Percentiles rank a stretch among this genome's conserved stretches.
These are phyloP conservation scores for Drosophila pseudotalamancana DNA, from an alignment of 2,888 invertebrate species.

Conservation along the genomic window DNA sequence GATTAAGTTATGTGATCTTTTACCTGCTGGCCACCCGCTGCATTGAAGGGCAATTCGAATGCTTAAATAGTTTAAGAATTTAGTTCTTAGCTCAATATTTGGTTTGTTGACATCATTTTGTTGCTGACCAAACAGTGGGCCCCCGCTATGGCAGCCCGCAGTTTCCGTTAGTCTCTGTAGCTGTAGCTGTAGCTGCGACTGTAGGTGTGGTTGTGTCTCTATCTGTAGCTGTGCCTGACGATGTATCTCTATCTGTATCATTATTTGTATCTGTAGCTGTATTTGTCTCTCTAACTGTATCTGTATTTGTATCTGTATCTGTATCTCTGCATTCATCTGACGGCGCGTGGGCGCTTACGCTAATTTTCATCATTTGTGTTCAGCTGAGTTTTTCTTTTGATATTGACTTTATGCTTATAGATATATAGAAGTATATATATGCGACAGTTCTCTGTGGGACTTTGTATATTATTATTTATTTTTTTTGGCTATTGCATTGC, in stretches of 20 bases:
- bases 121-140: constrained; percentile 35
- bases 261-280: no score
- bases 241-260: no score
- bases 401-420: constrained; percentile 41
- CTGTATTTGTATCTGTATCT: constrained; percentile 26
- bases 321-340: constrained; percentile 13
- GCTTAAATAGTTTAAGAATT: constrained; percentile 41
- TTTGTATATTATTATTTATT: constrained; percentile 36
- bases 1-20: no score
- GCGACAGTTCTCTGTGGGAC: constrained; percentile 25
- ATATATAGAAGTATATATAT: constrained; percentile 4
- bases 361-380: constrained; percentile 56
- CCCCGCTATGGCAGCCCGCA: constrained; percentile 56
- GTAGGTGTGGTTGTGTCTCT: no score
- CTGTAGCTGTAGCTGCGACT: no score
- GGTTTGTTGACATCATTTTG: constrained; percentile 66
- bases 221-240: no score
- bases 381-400: constrained; percentile 53
- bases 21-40: constrained; percentile 42
- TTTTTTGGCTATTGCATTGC: constrained; percentile 56
- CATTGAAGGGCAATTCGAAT: constrained; percentile 47
- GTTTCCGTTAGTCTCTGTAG: constrained; percentile 54
- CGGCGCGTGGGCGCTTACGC: constrained; percentile 60
- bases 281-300: no score
- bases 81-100: constrained; percentile 32